A percentile compares a stretch with the other conserved stretches of the same genome.
Conservation (phyloP, 2,888 invertebrate species). For the Cistogaster globosa region DNA sequence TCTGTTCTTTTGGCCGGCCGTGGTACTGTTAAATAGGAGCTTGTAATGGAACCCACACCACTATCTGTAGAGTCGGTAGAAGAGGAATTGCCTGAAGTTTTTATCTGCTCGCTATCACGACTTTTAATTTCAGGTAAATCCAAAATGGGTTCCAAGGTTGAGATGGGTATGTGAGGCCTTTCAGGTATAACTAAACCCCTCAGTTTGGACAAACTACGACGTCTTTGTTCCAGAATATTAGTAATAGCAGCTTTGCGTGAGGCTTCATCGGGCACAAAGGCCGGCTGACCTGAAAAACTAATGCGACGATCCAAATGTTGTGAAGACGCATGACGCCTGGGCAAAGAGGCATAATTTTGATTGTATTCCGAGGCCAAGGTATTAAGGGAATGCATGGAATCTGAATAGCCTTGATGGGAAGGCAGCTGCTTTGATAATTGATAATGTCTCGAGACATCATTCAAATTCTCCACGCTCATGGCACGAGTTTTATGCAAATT, state of each 20-base stretch:
- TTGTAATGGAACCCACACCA: constrained; percentile 75
- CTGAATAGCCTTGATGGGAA: constrained; percentile 78
- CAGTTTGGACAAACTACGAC: constrained; percentile 91
- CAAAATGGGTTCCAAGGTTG: constrained; percentile 85
- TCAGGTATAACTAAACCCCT: constrained; percentile 95
- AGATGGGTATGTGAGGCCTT: constrained; percentile 84
- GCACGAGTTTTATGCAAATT: constrained; percentile 84
- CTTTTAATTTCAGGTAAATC: constrained; percentile 94
- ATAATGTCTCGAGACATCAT: constrained; percentile 79
- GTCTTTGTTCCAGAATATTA: constrained; percentile 91
- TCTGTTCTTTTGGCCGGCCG: constrained; percentile 75
- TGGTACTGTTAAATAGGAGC: constrained; percentile 63
- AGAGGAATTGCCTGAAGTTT: constrained; percentile 80
- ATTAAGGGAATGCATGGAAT: constrained; percentile 81
- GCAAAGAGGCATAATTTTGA: constrained; percentile 77
- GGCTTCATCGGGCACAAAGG: constrained; percentile 80
- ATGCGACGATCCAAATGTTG: constrained; percentile 73
- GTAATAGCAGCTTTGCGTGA: constrained; percentile 87
- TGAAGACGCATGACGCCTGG: constrained; percentile 73
- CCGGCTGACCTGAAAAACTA: constrained; percentile 79
- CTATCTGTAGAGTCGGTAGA: constrained; percentile 79
- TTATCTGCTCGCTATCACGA: constrained; percentile 85
- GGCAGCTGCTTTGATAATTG: constrained; percentile 79
- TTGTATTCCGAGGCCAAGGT: constrained; percentile 78
- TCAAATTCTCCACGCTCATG: constrained; percentile 85